Conservation (phyloP, 2,888 invertebrate species). For the Cabera pusaria region DNA sequence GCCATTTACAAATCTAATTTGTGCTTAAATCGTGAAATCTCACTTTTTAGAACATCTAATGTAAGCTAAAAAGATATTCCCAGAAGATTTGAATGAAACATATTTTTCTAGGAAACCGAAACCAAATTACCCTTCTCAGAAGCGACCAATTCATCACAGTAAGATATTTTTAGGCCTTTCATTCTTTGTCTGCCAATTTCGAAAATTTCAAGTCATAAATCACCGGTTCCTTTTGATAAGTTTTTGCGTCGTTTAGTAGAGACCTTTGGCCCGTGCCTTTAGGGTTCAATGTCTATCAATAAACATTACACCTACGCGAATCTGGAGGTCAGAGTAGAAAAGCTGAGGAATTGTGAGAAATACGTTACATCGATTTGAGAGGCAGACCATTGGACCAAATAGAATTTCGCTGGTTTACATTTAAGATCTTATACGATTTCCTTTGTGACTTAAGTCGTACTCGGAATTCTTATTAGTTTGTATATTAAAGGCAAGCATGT, state of each 20-base stretch:
- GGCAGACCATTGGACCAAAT: too few relatives aligned
- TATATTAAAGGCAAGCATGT: too few relatives aligned
- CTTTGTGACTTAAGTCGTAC: too few relatives aligned
- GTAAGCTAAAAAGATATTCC: too few relatives aligned
- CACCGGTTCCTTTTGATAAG: slow-evolving; percentile 17
- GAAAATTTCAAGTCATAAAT: slow-evolving; percentile 20
- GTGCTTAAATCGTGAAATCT: too few relatives aligned
- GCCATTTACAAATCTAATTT: too few relatives aligned
- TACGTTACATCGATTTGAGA: too few relatives aligned
- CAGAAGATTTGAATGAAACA: slow-evolving; percentile 4
- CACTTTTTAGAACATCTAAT: too few relatives aligned
- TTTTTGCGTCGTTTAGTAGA: slow-evolving; percentile 11
- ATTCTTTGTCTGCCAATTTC: slow-evolving; percentile 17
- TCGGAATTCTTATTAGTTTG: too few relatives aligned
- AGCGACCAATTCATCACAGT: slow-evolving; percentile 12
- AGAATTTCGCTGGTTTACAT: too few relatives aligned
- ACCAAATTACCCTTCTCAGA: slow-evolving; percentile 15
- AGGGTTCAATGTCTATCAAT: slow-evolving; percentile 23
- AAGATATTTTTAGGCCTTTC: slow-evolving; percentile 17
- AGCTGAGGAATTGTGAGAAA: too few relatives aligned
- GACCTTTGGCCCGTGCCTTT: slow-evolving; percentile 21
- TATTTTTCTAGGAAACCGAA: slow-evolving; percentile 6
- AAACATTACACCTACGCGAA: slow-evolving; percentile 11
- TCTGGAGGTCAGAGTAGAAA: slow-evolving; percentile 6
- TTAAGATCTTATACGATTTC: too few relatives aligned